A percentile compares a stretch with the other conserved stretches of the same genome.
Conservation (phyloP, 2,888 invertebrate genomes). For the Nineta flava region DNA sequence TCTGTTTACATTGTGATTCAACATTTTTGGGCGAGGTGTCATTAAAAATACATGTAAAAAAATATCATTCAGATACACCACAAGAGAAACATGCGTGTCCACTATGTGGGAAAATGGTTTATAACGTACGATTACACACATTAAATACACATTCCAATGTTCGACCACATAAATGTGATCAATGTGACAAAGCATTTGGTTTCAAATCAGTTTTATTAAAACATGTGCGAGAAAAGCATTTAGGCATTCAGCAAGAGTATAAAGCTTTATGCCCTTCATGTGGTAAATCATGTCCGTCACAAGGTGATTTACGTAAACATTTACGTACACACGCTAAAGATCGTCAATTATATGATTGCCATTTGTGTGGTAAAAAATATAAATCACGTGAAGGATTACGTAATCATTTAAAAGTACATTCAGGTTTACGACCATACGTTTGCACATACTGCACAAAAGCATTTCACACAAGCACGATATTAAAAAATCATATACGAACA, state of each 20-base stretch:
- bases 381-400: neutral
- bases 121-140: neutral
- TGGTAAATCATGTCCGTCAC: neutral
- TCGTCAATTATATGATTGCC: neutral
- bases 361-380: neutral
- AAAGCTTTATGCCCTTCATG: neutral
- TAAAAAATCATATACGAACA: slow-evolving; percentile 1
- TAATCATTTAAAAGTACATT: neutral
- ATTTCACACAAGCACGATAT: neutral
- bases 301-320: neutral
- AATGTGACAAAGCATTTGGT: neutral
- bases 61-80: neutral
- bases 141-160: neutral
- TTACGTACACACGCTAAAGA: neutral
- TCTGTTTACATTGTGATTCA: neutral
- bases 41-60: neutral
- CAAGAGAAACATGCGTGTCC: neutral
- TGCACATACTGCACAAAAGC: neutral
- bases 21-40: neutral
- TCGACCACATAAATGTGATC: neutral
- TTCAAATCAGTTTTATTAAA: neutral
- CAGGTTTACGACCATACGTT: neutral
- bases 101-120: neutral
- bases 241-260: neutral
- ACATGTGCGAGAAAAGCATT: neutral